Base-by-base conservation (phyloP, 2,888 invertebrate genomes). In the Meiosimyza decipiens region DNA sequence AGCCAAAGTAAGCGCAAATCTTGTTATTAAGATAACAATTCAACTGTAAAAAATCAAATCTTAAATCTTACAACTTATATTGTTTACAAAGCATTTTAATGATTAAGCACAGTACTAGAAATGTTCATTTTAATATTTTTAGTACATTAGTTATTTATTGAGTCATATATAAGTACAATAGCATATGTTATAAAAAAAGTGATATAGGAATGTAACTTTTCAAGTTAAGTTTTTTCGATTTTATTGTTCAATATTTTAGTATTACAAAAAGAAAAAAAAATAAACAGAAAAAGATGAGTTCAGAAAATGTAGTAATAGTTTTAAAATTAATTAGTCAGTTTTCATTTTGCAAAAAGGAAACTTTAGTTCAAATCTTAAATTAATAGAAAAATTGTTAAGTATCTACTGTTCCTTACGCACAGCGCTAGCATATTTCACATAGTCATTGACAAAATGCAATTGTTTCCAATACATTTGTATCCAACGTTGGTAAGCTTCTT, bases 381-480 rank as follows among this genome's bases (percentile, higher is more conserved):
- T 40, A 9, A 4, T 9, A 28, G 40, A 40, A 9, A 40, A 40
- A 9, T 9, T 40, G 1, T 40, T 18, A 51, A 22, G 6, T 52
- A 51, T n/a, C n/a, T 47, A 40, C 57, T 74, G 67, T 52, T 76
- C 70, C 70, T 74, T 73, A 28, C 77, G 71, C 6, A 77, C 76
- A 67, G 76, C 79, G 15, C 75, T 71, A 16, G 72, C 77, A 68
- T 79, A 77, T 12, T 76, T 77, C 3, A 81, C 81, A 75, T 82
- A 82, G 60, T 80, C 79, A 62, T 81, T 77, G 65, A 83, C 76
- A n/a, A 79, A 73, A n/a, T 77, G 78, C 71, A 80, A 75, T 71
- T 83, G 83, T 71, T 79, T 78, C 81, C 81, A 80, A 71, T 82
- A 83, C 59, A 81, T 75, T 72, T 81, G 75, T 9, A 80, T 76